phyloP scores from a whole-genome alignment of 2,888 invertebrate species.

The Orthosia gracilis region DNA sequence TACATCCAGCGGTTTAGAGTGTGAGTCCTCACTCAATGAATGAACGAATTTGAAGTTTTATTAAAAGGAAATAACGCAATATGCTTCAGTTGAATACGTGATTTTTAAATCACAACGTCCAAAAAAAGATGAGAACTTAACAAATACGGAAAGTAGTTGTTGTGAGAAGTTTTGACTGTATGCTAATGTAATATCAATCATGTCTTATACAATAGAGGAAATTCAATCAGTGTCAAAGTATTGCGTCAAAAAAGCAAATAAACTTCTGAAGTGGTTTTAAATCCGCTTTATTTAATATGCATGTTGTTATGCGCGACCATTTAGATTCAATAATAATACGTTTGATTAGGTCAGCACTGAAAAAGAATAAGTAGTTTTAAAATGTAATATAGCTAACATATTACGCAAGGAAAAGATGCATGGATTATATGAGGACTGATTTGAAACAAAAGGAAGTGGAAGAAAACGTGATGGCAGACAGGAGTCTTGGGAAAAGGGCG shows the following conservation, averaged over 20 bases:
- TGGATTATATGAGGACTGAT: too few relatives aligned
- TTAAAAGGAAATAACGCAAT: too few relatives aligned
- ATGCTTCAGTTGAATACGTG: neutral
- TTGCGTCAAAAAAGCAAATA: conserved; percentile 24
- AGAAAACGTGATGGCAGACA: too few relatives aligned
- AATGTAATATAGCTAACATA: neutral
- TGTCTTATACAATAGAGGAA: conserved; percentile 40
- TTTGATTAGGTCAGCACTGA: conserved; percentile 11
- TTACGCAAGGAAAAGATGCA: neutral
- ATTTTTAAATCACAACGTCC: neutral
- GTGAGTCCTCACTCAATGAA: too few relatives aligned
- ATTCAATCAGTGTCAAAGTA: conserved; percentile 32
- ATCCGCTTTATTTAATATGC: conserved; percentile 1
- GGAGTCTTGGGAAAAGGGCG: too few relatives aligned
- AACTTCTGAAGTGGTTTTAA: conserved; percentile 19
- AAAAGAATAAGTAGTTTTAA: conserved; percentile 4
- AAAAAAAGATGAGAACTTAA: neutral
- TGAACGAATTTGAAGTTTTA: too few relatives aligned
- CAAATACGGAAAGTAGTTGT: neutral
- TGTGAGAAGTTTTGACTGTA: conserved; percentile 22
- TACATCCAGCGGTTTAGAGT: too few relatives aligned
- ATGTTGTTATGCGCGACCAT: conserved; percentile 5
- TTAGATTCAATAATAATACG: neutral
- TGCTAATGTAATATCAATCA: conserved; percentile 14
- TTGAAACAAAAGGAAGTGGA: too few relatives aligned